Percentiles rank a stretch among this genome's conserved stretches.
Evolutionary conservation across 2,113 vertebrate species (phyloP).

Genomic region (Muntiacus reevesi): DNA sequence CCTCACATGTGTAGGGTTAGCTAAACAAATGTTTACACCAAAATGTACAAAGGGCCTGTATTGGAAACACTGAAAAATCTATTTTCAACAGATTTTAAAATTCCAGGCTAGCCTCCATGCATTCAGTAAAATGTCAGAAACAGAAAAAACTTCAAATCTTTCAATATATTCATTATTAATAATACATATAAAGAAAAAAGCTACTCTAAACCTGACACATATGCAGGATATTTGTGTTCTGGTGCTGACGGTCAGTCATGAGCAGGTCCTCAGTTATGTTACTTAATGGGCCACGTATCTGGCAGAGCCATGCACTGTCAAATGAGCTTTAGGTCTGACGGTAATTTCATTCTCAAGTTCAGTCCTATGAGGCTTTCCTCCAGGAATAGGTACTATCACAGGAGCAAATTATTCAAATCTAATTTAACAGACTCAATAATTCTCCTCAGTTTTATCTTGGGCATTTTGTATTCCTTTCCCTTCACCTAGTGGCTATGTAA

Average conservation of each 20-base stretch:
- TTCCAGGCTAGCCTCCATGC: background rate
- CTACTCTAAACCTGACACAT: background rate
- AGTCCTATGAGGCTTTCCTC: background rate
- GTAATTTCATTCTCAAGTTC: conserved; percentile 52
- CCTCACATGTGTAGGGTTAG: background rate
- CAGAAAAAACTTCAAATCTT: background rate
- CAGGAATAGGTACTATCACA: conserved; percentile 32
- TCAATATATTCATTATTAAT: background rate
- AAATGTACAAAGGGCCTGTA: background rate
- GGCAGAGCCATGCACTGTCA: background rate
- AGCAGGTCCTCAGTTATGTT: background rate
- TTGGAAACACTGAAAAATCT: background rate
- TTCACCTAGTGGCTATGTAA: conserved; percentile 59
- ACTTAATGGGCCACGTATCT: background rate
- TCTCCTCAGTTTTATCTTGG: conserved; percentile 45
- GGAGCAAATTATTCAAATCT: conserved; percentile 62
- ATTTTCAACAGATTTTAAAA: conserved; percentile 9
- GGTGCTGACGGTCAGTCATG: background rate
- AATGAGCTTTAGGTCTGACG: background rate
- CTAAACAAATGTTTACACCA: background rate
- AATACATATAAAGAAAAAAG: background rate
- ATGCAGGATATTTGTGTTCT: background rate
- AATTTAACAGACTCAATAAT: conserved; percentile 62
- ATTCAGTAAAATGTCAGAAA: conserved; percentile 21
- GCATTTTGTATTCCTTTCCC: conserved; percentile 51